Conservation (phyloP, 2,888 invertebrate genomes). For the Callimorpha dominula region DNA sequence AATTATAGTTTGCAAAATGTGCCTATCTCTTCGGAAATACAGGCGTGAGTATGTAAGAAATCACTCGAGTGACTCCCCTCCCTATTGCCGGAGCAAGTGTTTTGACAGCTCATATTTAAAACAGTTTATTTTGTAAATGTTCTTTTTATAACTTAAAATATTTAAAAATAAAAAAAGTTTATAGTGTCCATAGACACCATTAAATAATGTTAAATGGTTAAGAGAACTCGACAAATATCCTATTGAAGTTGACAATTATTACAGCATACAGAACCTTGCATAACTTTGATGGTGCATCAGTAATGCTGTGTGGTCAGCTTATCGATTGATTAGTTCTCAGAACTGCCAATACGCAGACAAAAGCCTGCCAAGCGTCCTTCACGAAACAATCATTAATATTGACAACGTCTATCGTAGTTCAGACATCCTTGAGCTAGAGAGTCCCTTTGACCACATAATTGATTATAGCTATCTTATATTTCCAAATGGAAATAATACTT, state of each 20-base stretch:
- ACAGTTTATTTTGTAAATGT: too few relatives aligned
- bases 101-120: too few relatives aligned
- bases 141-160: too few relatives aligned
- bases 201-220: not conserved
- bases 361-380: slow-evolving; percentile 15
- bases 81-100: too few relatives aligned
- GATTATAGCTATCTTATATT: not conserved
- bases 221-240: not conserved
- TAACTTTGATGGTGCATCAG: not conserved
- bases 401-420: slow-evolving; percentile 1
- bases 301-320: slow-evolving; percentile 5
- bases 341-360: slow-evolving; percentile 4
- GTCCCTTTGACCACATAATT: not conserved
- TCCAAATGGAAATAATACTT: not conserved
- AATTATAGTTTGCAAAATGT: too few relatives aligned
- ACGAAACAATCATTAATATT: slow-evolving; percentile 15
- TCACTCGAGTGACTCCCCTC: too few relatives aligned
- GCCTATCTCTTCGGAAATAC: too few relatives aligned
- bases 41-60: too few relatives aligned
- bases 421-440: slow-evolving; percentile 3
- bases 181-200: not conserved
- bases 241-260: not conserved
- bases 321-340: slow-evolving; percentile 14
- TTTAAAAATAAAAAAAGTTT: too few relatives aligned
- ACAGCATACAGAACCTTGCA: not conserved